Conservation (phyloP, 2,888 invertebrate genomes). For the Epinotia nisella region DNA sequence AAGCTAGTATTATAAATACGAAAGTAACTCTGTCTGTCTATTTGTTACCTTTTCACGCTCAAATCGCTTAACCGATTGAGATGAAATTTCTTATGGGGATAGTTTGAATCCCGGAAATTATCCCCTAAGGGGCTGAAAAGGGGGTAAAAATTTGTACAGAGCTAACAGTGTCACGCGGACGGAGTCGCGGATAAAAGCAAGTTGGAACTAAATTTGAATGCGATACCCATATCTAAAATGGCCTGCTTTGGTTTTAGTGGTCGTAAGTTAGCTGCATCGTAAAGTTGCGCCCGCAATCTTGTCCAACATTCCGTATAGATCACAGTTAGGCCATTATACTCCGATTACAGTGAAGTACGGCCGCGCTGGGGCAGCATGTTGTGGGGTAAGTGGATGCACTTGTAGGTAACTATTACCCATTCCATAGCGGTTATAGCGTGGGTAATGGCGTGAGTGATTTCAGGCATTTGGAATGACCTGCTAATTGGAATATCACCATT, state of each 20-base stretch:
- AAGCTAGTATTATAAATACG: too few species aligned
- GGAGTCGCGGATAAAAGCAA: too few species aligned
- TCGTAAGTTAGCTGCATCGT: neutral
- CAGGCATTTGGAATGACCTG: neutral
- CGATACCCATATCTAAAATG: neutral
- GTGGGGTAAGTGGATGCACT: neutral
- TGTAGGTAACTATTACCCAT: conserved; percentile 4
- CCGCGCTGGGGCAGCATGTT: conserved; percentile 3
- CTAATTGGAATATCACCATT: neutral
- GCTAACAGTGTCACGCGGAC: too few species aligned
- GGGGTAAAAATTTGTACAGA: too few species aligned
- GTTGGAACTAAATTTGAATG: neutral
- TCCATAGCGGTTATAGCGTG: neutral
- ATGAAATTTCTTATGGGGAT: too few species aligned
- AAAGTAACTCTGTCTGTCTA: too few species aligned
- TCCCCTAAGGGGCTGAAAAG: too few species aligned
- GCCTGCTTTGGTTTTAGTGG: neutral
- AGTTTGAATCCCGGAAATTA: too few species aligned
- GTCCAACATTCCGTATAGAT: neutral
- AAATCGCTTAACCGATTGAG: too few species aligned
- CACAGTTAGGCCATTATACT: conserved; percentile 9
- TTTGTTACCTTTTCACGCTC: too few species aligned
- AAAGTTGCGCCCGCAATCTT: neutral
- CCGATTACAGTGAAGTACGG: conserved; percentile 1
- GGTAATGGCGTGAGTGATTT: neutral